Evolutionary conservation across 2,113 vertebrate genomes (phyloP), one percentile per base, ranked within the genome.

Genomic region (Camelus bactrianus): DNA sequence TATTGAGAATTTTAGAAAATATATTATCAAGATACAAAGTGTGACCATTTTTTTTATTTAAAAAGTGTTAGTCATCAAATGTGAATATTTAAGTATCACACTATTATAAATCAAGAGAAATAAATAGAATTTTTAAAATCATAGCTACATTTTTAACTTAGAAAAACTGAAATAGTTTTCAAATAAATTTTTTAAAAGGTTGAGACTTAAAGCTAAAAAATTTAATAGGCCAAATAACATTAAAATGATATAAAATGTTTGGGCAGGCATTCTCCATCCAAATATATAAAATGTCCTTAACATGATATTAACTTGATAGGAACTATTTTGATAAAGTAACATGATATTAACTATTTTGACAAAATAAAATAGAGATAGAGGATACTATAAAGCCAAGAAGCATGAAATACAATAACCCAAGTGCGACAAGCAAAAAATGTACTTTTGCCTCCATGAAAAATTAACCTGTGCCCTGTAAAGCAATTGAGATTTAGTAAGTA

Each of bases 111-210:
- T 79, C 6, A 90, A 93, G 79, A 77, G 52, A 87, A 70, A 24
- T 54, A 88, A 62, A 76, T 8, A 79, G 22, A 87, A n/a, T 65
- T 93, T 87, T 79, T 96, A 10, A 84, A 90, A n/a, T 50, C 50
- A 93, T 64, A 94, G 48, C 60, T 95, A 16, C 1, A 91, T 96
- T 95, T 95, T 54, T 94, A 92, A 77, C 16, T 54, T 69, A 90
- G 20, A 77, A 77, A 93, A 95, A 64, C n/a, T 28, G 28, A 95
- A 92, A 72, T 28, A 73, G 73, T 42, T 87, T 82, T 93, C 64
- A 95, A 72, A 35, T 94, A 85, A 92, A 92, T 76, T 93, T 62
- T 5, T 92, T 56, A 73, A 83, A 86, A 38, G n/a, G 1, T 65
- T 87, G 15, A 92, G 80, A 94, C 4, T 56, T 22, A 96, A 92